A percentile compares a stretch with the other conserved stretches of the same genome.
These are phyloP conservation scores for Disparrhopalites patrizii DNA, from an alignment of 2,888 invertebrate genomes.

Conservation along the genomic window DNA sequence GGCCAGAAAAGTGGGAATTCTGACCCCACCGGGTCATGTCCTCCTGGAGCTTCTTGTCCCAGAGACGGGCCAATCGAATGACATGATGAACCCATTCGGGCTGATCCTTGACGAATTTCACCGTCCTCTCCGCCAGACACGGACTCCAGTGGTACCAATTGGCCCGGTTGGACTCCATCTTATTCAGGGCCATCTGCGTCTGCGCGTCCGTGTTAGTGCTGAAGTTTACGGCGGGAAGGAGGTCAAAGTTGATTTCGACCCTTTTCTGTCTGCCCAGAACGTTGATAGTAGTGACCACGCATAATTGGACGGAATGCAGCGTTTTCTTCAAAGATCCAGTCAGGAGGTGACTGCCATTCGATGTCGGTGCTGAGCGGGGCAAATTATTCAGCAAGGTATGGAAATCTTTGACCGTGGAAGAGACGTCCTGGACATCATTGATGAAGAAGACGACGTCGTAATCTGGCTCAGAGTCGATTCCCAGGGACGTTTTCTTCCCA, in stretches of 20 bases:
- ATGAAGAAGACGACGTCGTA: background rate
- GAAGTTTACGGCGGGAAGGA: background rate
- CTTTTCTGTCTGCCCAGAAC: background rate
- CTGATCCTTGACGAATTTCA: background rate
- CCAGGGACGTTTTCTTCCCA: slow-evolving; percentile 13
- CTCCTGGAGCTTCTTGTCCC: background rate
- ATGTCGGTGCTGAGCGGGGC: no score
- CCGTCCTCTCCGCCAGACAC: background rate
- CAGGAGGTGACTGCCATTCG: no score
- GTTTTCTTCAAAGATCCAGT: background rate
- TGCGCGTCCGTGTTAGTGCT: background rate
- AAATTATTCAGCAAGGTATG: no score
- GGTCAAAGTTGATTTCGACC: background rate
- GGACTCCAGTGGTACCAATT: background rate
- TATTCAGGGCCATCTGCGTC: background rate
- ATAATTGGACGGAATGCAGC: background rate
- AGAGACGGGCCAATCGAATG: background rate
- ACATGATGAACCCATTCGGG: background rate
- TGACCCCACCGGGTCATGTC: background rate
- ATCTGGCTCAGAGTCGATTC: background rate
- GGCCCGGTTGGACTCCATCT: no score
- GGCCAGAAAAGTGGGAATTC: background rate
- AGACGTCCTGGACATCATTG: no score
- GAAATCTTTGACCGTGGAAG: no score
- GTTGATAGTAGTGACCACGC: no score